Evolutionary conservation across 2,797 vertebrate species (phyloP).

Genomic region (Alauda arvensis): DNA sequence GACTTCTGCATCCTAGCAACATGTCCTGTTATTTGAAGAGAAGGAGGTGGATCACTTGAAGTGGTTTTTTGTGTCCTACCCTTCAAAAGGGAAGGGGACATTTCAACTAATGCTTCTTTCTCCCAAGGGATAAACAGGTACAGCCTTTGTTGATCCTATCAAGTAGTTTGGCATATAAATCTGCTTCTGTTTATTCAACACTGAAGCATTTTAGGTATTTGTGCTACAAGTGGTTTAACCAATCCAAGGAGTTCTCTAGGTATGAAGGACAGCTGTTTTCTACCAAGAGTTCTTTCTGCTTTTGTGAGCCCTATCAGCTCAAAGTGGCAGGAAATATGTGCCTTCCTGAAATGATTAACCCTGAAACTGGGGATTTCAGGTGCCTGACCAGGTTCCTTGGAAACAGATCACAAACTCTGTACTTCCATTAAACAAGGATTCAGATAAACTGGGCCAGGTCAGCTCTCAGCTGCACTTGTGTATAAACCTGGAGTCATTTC

Average conservation of each 20-base stretch:
- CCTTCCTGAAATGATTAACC: background rate
- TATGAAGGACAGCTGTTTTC: background rate
- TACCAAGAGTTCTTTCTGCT: background rate
- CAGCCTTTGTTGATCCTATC: background rate
- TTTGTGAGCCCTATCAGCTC: background rate
- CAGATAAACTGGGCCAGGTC: background rate
- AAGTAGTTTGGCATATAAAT: background rate
- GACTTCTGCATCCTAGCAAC: background rate
- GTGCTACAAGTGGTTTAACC: background rate
- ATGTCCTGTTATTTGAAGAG: background rate
- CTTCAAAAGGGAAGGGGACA: background rate
- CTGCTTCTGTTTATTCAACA: background rate
- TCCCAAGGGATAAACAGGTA: background rate
- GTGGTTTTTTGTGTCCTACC: background rate
- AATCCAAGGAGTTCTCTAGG: background rate
- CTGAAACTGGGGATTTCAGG: background rate
- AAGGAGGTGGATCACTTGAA: background rate
- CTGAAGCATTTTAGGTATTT: background rate
- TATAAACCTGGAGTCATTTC: background rate
- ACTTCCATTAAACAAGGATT: background rate
- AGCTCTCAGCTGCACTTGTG: background rate
- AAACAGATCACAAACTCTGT: background rate
- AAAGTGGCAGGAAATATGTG: background rate
- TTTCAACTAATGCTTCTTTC: background rate
- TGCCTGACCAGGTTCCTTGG: background rate